A percentile compares a stretch with the other conserved stretches of the same genome.
These are phyloP conservation scores for Drosophila rubida DNA, from an alignment of 2,888 invertebrate species.

Conservation along the genomic window DNA sequence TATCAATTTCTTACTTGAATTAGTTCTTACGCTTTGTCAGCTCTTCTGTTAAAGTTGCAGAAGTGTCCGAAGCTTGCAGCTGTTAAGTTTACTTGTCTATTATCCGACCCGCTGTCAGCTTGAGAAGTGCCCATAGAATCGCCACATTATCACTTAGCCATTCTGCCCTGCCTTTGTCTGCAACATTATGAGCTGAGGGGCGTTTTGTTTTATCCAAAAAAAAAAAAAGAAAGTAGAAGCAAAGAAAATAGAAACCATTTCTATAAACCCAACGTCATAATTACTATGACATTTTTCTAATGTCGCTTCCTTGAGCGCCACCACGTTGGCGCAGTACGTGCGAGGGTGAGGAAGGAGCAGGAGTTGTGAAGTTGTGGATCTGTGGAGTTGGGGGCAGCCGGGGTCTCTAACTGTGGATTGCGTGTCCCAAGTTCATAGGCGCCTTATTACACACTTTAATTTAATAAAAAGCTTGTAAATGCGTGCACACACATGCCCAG, in stretches of 20 bases:
- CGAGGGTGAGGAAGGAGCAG: not conserved
- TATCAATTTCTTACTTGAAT: too few relatives aligned
- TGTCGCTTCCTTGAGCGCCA: slow-evolving; percentile 44
- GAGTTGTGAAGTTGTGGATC: slow-evolving; percentile 1
- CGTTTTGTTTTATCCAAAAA: slow-evolving; percentile 25
- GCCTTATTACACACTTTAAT: slow-evolving; percentile 76
- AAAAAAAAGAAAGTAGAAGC: slow-evolving; percentile 12
- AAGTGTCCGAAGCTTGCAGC: not conserved
- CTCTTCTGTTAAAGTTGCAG: not conserved
- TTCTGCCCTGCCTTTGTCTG: slow-evolving; percentile 37
- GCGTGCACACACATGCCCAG: slow-evolving; percentile 64
- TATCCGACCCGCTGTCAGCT: not conserved
- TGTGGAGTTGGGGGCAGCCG: not conserved
- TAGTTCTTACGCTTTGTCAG: not conserved
- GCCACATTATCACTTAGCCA: slow-evolving; percentile 34
- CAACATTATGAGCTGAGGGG: slow-evolving; percentile 46
- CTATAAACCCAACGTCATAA: slow-evolving; percentile 75
- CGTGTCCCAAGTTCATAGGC: slow-evolving; percentile 68
- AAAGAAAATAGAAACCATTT: slow-evolving; percentile 38
- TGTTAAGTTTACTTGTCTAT: not conserved
- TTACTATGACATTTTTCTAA: slow-evolving; percentile 70
- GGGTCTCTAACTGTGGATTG: slow-evolving; percentile 33
- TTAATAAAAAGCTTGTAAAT: slow-evolving; percentile 77
- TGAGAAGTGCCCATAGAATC: slow-evolving; percentile 25
- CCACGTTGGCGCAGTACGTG: slow-evolving; percentile 10